phyloP scores from a whole-genome alignment of 2,797 vertebrate genomes.

The Chloroceryle amazona region DNA sequence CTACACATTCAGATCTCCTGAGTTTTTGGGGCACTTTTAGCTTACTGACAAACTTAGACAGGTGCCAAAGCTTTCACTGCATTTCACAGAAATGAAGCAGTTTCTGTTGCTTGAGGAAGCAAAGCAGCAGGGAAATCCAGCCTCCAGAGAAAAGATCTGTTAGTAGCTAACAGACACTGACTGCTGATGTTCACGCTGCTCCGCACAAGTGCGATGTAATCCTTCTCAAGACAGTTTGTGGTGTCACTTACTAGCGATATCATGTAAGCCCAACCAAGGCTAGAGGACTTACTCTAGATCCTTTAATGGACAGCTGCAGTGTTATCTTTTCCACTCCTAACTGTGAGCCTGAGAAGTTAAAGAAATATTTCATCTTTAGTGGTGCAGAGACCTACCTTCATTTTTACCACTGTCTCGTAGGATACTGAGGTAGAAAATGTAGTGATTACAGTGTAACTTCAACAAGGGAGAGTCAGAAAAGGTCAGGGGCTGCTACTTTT shows the following conservation, averaged over 20 bases:
- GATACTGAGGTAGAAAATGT: background rate
- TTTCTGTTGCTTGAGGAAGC: background rate
- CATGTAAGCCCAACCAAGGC: background rate
- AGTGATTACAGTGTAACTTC: background rate
- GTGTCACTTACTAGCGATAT: background rate
- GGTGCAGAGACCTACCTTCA: background rate
- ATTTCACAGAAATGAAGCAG: background rate
- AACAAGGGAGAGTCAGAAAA: background rate
- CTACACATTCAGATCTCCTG: background rate
- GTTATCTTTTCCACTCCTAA: background rate
- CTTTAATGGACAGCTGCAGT: accelerated
- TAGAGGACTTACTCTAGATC: background rate
- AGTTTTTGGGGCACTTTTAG: background rate
- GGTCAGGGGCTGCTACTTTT: background rate
- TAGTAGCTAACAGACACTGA: background rate
- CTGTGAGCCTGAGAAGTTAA: background rate
- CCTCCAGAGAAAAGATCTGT: background rate
- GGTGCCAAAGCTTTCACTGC: background rate
- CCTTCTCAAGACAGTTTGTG: background rate
- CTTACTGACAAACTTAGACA: background rate
- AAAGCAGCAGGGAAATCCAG: background rate
- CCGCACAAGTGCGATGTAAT: accelerated
- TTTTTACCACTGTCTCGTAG: background rate
- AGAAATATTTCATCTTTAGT: background rate
- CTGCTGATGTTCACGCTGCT: accelerated